phyloP scores from a whole-genome alignment of 1,140 invertebrate genomes.

The Heliconius melpomene region DNA sequence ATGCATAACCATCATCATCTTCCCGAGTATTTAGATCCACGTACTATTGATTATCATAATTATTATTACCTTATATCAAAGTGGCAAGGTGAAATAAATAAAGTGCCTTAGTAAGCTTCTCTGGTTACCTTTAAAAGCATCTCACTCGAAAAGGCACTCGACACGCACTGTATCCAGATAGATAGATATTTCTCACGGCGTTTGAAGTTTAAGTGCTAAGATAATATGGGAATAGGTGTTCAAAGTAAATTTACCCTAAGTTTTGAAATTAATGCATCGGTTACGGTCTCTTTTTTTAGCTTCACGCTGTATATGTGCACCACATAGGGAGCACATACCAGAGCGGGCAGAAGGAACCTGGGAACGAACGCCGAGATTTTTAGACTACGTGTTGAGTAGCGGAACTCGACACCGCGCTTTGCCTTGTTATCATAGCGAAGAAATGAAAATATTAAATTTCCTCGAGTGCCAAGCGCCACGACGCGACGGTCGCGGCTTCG shows the following conservation, averaged over 20 bases:
- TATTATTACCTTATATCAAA: neutral
- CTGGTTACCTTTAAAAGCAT: conserved; percentile 28
- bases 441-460: no score
- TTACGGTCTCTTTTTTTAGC: neutral
- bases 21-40: no score
- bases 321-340: no score
- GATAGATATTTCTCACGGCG: conserved; percentile 3
- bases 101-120: neutral
- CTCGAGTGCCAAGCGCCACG: no score
- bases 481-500: no score
- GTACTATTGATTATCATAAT: neutral
- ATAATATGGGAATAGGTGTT: conserved; percentile 1
- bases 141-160: neutral
- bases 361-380: no score
- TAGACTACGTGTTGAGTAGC: no score
- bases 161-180: conserved; percentile 10
- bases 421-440: no score
- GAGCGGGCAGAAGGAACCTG: no score
- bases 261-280: neutral
- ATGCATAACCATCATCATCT: neutral
- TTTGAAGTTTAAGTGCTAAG: conserved; percentile 12
- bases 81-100: conserved; percentile 1
- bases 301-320: no score
- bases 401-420: no score
- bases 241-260: neutral